Base-by-base conservation (phyloP, 64 coral and sea anemone species). In the Cladopsammia gracilis region DNA sequence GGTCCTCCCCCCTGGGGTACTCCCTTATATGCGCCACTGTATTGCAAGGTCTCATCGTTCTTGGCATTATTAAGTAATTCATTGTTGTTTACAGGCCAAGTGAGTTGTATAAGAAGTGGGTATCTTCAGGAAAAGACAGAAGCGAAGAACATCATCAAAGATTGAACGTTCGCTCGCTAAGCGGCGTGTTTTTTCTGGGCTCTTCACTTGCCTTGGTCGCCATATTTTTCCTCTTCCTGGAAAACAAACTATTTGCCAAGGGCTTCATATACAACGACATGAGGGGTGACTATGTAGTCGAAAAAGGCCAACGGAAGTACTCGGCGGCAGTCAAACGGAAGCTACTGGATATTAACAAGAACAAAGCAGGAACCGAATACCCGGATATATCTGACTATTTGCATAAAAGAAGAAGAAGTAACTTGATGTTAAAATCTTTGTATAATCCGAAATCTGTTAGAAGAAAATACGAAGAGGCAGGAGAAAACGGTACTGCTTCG, bases 41-140 rank as follows among this genome's bases (percentile, higher is more conserved):
- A 34, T 34, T 34, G 34, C 34, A 34, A 34, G 34, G 34, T 34
- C 34, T 34, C 34, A 34, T 34, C 34, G 34, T 34, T 34, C 34
- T 34, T 34, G 34, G 34, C 34, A 34, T 34, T 34, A 34, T 34
- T 34, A 34, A 34, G 34, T 34, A 34, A n/a, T n/a, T n/a, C 54
- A 62, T 43, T 78, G 8, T 76, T 83, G 26, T 26, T 70, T 74
- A 75, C 69, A 97, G 96, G 54, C 96, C 96, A 79, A 97, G 92
- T 66, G 96, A 97, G 14, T 60, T 94, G 2, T 97, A 97, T 92
- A 97, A 97, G 70, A 94, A 97, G 51, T 97, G 96, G 96, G 96
- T 97, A 7, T 93, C 91, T 62, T 72, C 96, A 26, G 92, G 88
- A 5, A 78, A 90, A 62, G 73, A 66, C 23, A 58, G 14, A 62